A percentile compares a stretch with the other conserved stretches of the same genome.
Conservation (phyloP, 2,113 vertebrate species). For the Thamnaconus septentrionalis region DNA sequence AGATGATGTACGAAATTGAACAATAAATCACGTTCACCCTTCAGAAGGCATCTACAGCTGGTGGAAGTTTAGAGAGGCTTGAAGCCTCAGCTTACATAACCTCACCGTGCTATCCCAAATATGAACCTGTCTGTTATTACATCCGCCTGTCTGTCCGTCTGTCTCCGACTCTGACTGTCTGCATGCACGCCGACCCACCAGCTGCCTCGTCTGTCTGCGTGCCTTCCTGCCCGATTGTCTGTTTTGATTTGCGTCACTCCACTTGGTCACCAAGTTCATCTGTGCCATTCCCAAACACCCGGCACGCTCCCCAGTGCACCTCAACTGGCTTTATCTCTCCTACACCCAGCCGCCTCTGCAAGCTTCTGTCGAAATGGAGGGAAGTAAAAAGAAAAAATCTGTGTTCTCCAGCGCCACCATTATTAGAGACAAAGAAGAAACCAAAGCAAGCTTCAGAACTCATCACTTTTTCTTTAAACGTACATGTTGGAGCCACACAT, state of each 20-base stretch:
- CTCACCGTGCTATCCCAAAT: constrained; percentile 43
- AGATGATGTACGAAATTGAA: not conserved
- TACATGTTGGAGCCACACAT: constrained; percentile 38
- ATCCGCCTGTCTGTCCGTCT: constrained; percentile 13
- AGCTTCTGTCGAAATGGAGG: no score
- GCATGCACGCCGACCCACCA: constrained; percentile 37
- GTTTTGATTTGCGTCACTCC: constrained; percentile 61
- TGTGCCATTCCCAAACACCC: constrained; percentile 47
- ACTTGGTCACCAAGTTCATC: constrained; percentile 63
- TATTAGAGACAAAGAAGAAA: constrained; percentile 52
- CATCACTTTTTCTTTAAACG: constrained; percentile 28
- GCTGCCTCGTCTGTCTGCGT: constrained; percentile 39
- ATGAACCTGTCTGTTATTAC: constrained; percentile 38
- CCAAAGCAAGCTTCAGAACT: constrained; percentile 25
- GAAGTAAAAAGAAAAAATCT: constrained; percentile 34
- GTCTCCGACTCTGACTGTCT: constrained; percentile 22
- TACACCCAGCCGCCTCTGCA: constrained; percentile 45
- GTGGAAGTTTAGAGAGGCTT: constrained; percentile 31
- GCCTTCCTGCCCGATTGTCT: constrained; percentile 50
- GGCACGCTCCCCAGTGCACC: constrained; percentile 19
- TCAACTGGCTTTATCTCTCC: constrained; percentile 34
- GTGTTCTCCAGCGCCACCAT: constrained; percentile 39
- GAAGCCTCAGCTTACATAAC: constrained; percentile 52
- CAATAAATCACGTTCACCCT: constrained; percentile 7
- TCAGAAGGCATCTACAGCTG: constrained; percentile 43